Percentiles rank a stretch among this genome's conserved stretches.
Evolutionary conservation across 2,113 vertebrate genomes (phyloP).

Genomic region (Chlamydotis undulata): DNA sequence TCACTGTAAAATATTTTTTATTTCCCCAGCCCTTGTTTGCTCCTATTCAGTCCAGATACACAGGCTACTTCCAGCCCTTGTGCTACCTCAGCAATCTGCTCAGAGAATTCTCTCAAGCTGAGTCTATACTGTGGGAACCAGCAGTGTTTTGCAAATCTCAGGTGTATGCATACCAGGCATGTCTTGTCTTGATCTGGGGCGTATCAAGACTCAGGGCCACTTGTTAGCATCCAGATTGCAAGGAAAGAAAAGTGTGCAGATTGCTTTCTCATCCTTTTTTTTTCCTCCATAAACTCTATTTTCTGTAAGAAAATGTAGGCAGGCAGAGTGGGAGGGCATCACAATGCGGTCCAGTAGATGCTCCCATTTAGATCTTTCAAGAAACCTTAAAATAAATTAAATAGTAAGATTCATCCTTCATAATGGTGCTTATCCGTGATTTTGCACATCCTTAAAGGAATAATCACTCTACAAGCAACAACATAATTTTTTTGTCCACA

Average conservation of each 20-base stretch:
- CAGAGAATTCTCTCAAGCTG: neutral
- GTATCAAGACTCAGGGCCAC: neutral
- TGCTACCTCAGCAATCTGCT: neutral
- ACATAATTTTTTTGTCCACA: neutral
- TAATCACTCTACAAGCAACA: neutral
- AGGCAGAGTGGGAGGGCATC: neutral
- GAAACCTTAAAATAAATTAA: neutral
- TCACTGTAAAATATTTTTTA: neutral
- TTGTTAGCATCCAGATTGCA: neutral
- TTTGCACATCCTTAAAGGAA: neutral
- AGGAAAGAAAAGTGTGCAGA: neutral
- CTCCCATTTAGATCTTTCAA: neutral
- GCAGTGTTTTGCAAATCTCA: neutral
- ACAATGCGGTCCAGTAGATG: neutral
- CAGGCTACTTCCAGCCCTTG: neutral
- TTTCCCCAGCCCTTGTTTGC: neutral
- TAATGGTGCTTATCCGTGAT: neutral
- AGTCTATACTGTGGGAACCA: neutral
- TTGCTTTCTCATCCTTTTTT: neutral
- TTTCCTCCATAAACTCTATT: neutral
- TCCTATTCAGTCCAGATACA: neutral
- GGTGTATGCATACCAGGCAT: neutral
- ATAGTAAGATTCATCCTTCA: neutral
- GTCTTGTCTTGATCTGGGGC: neutral
- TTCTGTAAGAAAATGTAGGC: neutral